Evolutionary conservation across 1,140 invertebrate species (phyloP), one percentile per base, ranked within the genome.

Genomic region (Cotesia typhae): DNA sequence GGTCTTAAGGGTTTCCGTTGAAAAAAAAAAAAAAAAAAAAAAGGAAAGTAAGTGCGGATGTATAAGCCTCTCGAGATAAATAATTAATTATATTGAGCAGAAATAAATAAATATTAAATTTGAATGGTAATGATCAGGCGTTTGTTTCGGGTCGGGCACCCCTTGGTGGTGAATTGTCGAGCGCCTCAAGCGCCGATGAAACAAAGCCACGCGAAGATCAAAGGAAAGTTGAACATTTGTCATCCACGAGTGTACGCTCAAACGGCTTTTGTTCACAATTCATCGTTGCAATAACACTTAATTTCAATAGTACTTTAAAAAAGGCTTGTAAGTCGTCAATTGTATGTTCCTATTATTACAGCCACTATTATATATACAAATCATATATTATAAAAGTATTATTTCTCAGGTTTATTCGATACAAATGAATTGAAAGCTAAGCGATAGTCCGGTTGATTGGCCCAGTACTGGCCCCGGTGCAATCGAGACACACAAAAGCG

Each of bases 171-270:
- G 35, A 51, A 41, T 28, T 53, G 38, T 66, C 64, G 66, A 67
- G 51, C 28, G 66, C 66, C 66, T 67, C 6, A 67, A 55, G 66
- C 66, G 41, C 51, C 47, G 66, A 51, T 53, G 28, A 55, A 67
- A 67, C 66, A 67, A 67, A 67, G 51, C 51, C 66, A 12, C 17
- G 47, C 14, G 52, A 67, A 67, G 66, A 67, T 67, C 51, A 67
- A 67, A 67, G 66, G 66, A 37, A 47, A 66, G 41, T 17, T 7
- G 14, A 66, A 55, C 66, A 67, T 67, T 67, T 67, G 66, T 67
- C 66, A 67, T 67, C 66, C 66, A 47, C 41, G 52, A 67, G 66
- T 67, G 35, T 35, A 67, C 36, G 41, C 17, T 55, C 12, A 67
- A 53, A 67, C 12, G 14, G 38, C 38, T 20, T 66, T 47, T 66